These are phyloP conservation scores for Styela plicata DNA, from an alignment of 23 tunicate species.

Conservation along the genomic window DNA sequence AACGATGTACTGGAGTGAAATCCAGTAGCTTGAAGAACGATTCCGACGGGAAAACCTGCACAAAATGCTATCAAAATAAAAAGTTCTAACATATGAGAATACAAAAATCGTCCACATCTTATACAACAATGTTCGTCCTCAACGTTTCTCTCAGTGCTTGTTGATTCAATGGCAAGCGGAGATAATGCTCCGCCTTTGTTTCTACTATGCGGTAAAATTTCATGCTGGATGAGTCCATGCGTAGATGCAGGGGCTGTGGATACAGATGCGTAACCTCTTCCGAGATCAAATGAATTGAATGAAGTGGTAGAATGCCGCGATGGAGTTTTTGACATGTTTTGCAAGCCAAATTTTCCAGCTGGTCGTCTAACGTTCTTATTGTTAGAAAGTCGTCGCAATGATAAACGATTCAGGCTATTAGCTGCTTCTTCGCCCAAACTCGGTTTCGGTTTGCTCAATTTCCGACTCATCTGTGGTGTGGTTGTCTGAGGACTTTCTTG, in stretches of 20 bases:
- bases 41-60: slow-evolving; percentile 21
- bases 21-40: slow-evolving; percentile 19
- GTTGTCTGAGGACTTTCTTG: background rate
- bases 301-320: slow-evolving; percentile 31
- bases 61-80: slow-evolving; percentile 22
- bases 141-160: background rate
- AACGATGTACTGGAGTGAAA: background rate
- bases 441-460: slow-evolving; percentile 1
- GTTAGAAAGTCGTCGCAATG: slow-evolving; percentile 1
- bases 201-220: slow-evolving; percentile 14
- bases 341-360: background rate
- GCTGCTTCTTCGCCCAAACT: slow-evolving; percentile 12
- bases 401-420: slow-evolving; percentile 1
- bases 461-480: background rate
- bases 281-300: slow-evolving; percentile 22
- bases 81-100: slow-evolving; percentile 19
- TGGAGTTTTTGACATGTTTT: slow-evolving; percentile 10
- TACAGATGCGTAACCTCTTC: slow-evolving; percentile 21
- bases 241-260: slow-evolving; percentile 33
- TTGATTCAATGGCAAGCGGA: background rate
- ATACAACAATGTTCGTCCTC: slow-evolving; percentile 24
- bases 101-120: slow-evolving; percentile 18
- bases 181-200: background rate
- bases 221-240: slow-evolving; percentile 31
- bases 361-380: background rate